phyloP scores from a whole-genome alignment of 2,113 vertebrate genomes.

The Crotalus helleri region DNA sequence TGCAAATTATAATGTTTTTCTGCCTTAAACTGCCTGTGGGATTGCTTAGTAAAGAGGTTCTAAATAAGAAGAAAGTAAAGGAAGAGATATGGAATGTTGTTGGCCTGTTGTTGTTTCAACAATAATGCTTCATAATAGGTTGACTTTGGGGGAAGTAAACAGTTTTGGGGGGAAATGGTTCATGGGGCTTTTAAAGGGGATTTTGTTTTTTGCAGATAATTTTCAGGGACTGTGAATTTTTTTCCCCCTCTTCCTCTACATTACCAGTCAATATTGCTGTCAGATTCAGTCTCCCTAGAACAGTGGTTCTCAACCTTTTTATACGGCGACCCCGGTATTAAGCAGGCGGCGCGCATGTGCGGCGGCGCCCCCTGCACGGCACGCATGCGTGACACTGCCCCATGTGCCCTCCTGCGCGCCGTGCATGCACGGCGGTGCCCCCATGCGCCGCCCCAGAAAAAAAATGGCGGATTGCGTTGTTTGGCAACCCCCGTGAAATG shows the following conservation, averaged over 20 bases:
- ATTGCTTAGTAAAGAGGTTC: slow-evolving; percentile 4
- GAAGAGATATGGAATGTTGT: background rate
- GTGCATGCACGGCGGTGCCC: no score
- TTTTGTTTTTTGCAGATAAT: background rate
- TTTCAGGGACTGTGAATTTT: background rate
- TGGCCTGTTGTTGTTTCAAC: background rate
- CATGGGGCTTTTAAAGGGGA: background rate
- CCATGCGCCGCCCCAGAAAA: no score
- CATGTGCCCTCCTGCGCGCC: no score
- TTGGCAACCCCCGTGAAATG: no score
- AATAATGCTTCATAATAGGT: background rate
- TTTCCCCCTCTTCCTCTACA: background rate
- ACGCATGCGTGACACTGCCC: no score
- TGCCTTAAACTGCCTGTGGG: background rate
- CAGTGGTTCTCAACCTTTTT: no score
- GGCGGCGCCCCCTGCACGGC: no score
- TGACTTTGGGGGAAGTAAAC: slow-evolving; percentile 1
- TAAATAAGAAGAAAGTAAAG: background rate
- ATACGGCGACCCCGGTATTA: no score
- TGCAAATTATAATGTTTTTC: slow-evolving; percentile 5
- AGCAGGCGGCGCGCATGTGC: no score
- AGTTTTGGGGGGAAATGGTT: background rate
- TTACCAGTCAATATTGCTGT: background rate
- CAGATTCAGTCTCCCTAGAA: background rate
- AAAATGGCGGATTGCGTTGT: no score